These are phyloP conservation scores for Sarcophaga caerulescens DNA, from an alignment of 2,888 invertebrate species.

Conservation along the genomic window DNA sequence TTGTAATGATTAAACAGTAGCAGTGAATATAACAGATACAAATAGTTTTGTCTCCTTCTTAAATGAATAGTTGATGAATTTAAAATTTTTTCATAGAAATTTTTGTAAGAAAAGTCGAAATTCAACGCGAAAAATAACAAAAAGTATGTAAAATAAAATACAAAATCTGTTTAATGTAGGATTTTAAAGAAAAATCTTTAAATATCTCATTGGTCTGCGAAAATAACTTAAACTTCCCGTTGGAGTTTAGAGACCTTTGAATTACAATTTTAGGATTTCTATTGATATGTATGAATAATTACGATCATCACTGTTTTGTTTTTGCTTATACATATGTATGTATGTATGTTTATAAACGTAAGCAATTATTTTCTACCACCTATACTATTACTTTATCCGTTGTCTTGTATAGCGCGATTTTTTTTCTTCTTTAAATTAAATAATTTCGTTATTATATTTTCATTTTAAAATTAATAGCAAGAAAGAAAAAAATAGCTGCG, in stretches of 20 bases:
- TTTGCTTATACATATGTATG: background rate
- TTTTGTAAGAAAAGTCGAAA: background rate
- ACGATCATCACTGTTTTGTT: background rate
- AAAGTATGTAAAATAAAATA: too few species aligned
- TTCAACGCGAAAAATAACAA: too few species aligned
- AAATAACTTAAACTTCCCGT: too few species aligned
- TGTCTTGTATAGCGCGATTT: background rate
- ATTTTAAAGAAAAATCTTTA: too few species aligned
- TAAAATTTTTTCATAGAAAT: background rate
- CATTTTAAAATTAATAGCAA: constrained; percentile 5
- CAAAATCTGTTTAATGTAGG: too few species aligned
- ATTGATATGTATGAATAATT: background rate
- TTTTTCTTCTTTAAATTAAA: constrained; percentile 16
- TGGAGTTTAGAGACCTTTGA: too few species aligned
- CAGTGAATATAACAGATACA: background rate
- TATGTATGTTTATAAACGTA: background rate
- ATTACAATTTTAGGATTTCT: too few species aligned
- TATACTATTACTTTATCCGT: background rate
- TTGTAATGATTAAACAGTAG: constrained; percentile 32
- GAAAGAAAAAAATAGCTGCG: background rate
- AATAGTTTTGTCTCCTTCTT: background rate
- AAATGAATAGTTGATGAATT: too few species aligned
- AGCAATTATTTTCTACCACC: background rate
- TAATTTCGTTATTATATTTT: constrained; percentile 33
- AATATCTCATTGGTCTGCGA: too few species aligned